Base-by-base conservation (phyloP, 2,797 vertebrate genomes). In the Oceanodroma leucorhoa region DNA sequence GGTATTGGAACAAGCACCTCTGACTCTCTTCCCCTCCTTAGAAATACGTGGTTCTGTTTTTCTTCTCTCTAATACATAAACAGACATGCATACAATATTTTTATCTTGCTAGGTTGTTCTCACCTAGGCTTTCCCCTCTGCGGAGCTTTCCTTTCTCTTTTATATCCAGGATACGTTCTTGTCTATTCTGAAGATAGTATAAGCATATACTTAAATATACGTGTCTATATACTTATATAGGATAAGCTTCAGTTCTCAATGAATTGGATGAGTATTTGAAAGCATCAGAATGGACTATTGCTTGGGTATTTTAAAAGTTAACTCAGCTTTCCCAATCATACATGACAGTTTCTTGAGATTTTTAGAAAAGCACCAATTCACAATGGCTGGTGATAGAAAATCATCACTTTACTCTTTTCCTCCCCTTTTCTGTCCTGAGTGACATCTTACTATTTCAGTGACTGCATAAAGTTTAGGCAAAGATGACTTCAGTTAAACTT, bases 61-160 rank as follows among this genome's bases (percentile, higher is more conserved):
- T 27, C 14, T 30, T 34, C 8, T 7, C 29, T 18, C 27, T 32
- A 0, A 22, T 34, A 11, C 14, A 2, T 2, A 16, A 21, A 14
- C n/a, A 34, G 45, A 23, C 5, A 5, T 3, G 5, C 43, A 29
- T 9, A 14, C 6, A 62, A 10, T 10, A 27, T 22, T 72, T 88
- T 71, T 41, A 13, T 40, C 16, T 66, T 45, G 18, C 36, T 12
- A 19, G 16, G 11, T 40, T 79, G 26, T 36, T 71, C 58, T 72
- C 45, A 9, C n/a, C 11, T 0, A 30, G 48, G 34, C 61, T 73
- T 53, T 76, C 34, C 6, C 23, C 24, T 76, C 22, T 14, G 27
- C 4, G 3, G 61, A 34, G 29, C 18, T 21, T 82, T 67, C 29
- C 40, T 57, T 66, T 84, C 51, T 43, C 32, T 48, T 50, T 70